Conservation (phyloP, 2,113 vertebrate species). For the Notarius lentiginosus region DNA sequence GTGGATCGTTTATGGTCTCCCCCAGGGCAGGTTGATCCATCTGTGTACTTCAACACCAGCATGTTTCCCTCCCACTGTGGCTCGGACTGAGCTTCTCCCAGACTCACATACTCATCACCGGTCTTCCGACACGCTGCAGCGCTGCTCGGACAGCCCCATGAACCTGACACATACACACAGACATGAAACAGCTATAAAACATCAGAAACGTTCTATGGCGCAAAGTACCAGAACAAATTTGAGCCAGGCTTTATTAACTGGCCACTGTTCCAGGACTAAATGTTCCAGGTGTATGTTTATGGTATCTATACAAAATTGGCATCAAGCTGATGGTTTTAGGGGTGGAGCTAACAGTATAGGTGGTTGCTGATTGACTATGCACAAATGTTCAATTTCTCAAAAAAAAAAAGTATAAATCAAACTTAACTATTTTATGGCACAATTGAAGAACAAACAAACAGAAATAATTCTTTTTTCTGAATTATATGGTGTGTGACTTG, state of each 20-base stretch:
- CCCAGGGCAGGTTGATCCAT: slow-evolving; percentile 80
- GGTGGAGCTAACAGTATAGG: neutral
- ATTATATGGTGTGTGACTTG: neutral
- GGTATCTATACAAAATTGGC: no score
- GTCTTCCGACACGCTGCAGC: slow-evolving; percentile 80
- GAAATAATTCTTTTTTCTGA: neutral
- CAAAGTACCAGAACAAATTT: neutral
- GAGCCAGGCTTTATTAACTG: neutral
- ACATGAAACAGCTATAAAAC: neutral
- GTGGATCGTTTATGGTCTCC: slow-evolving; percentile 74
- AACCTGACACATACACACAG: slow-evolving; percentile 53
- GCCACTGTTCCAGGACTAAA: neutral
- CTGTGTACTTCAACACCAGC: slow-evolving; percentile 77
- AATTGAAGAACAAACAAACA: neutral
- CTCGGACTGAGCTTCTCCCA: slow-evolving; percentile 78
- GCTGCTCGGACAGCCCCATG: slow-evolving; percentile 77
- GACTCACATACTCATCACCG: slow-evolving; percentile 73
- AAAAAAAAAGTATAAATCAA: neutral
- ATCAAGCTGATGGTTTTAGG: neutral
- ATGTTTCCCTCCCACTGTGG: slow-evolving; percentile 69
- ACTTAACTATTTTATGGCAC: neutral
- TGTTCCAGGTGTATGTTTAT: no score
- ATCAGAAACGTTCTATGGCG: neutral
- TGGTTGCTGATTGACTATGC: neutral
- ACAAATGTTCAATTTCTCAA: neutral